Conservation (phyloP, 2,888 invertebrate genomes). For the Chaitophorus viminalis region DNA sequence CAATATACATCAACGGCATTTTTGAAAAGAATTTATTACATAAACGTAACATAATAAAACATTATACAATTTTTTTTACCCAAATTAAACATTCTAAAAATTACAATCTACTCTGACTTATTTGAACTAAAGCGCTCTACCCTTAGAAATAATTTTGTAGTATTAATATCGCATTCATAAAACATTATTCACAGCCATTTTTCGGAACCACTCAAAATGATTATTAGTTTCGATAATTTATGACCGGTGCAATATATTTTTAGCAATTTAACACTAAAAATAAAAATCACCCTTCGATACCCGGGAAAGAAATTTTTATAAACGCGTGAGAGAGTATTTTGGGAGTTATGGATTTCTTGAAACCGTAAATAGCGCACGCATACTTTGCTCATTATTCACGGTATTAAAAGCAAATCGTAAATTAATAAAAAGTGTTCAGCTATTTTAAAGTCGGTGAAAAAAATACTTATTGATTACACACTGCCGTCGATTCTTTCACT, state of each 20-base stretch:
- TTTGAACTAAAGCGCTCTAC: no score
- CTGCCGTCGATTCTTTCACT: not conserved
- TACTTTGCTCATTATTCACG: not conserved
- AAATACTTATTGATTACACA: not conserved
- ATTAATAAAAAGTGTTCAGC: not conserved
- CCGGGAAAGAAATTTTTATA: not conserved
- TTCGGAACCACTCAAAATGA: not conserved
- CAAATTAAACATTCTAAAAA: no score
- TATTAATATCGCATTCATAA: no score
- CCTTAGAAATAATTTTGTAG: no score
- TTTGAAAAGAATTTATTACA: not conserved
- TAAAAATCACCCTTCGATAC: not conserved
- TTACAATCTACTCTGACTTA: no score
- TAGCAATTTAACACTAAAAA: no score
- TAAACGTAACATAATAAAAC: no score
- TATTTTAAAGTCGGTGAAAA: not conserved
- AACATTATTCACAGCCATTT: not conserved
- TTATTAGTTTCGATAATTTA: no score
- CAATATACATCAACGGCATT: not conserved
- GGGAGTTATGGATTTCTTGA: not conserved
- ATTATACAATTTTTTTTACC: no score
- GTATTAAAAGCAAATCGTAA: not conserved
- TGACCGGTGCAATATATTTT: not conserved
- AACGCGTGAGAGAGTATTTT: not conserved
- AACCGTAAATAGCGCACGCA: not conserved